These are phyloP conservation scores for Tringa solitaria DNA, from an alignment of 2,113 vertebrate genomes.

Conservation along the genomic window DNA sequence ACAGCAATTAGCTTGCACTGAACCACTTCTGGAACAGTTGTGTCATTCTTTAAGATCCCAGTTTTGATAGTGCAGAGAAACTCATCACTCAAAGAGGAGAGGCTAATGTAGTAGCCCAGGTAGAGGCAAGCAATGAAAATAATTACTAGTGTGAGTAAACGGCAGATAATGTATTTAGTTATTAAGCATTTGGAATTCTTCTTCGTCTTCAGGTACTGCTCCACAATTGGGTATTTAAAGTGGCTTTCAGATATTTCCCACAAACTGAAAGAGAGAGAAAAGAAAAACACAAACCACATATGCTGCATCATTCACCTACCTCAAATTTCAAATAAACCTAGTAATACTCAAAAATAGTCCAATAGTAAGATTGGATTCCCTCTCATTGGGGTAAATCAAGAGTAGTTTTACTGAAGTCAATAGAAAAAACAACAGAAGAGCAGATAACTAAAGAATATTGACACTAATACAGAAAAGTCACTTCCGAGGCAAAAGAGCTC, in stretches of 20 bases:
- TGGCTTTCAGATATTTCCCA: constrained; percentile 86
- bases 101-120: constrained; percentile 88
- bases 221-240: constrained; percentile 93
- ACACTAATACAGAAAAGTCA: neutral
- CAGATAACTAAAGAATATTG: neutral
- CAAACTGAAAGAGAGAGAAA: constrained; percentile 67
- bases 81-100: constrained; percentile 88
- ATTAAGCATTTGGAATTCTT: constrained; percentile 78
- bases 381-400: neutral
- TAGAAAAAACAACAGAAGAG: neutral
- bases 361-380: neutral
- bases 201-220: constrained; percentile 94
- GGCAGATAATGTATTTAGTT: constrained; percentile 84
- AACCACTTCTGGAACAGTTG: constrained; percentile 74
- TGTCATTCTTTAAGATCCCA: constrained; percentile 85
- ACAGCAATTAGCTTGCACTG: constrained; percentile 94
- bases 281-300: neutral
- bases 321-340: neutral
- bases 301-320: neutral
- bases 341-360: neutral
- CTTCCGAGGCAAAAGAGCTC: neutral
- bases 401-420: neutral
- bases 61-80: constrained; percentile 89
- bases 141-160: constrained; percentile 80
- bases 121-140: constrained; percentile 82